These are phyloP conservation scores for Sturmia bella DNA, from an alignment of 2,888 invertebrate genomes.

Conservation along the genomic window DNA sequence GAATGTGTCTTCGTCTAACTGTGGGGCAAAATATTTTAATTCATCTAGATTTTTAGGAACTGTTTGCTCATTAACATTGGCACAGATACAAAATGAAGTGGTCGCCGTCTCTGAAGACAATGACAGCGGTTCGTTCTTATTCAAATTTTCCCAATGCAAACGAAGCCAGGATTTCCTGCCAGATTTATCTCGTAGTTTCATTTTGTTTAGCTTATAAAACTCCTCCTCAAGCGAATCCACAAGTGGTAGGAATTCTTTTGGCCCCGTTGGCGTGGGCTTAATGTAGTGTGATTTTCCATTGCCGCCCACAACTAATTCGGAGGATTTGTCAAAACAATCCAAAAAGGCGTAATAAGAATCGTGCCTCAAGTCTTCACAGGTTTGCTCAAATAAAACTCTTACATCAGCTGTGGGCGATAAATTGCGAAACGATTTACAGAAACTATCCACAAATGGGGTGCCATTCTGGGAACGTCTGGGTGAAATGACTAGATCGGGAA, in stretches of 20 bases:
- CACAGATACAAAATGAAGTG: constrained; percentile 24
- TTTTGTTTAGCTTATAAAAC: neutral
- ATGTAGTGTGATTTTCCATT: neutral
- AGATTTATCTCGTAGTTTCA: neutral
- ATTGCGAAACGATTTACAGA: constrained; percentile 37
- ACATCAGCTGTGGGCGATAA: neutral
- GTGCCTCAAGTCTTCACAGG: neutral
- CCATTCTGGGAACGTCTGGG: constrained; percentile 13
- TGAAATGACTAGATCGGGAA: constrained; percentile 15
- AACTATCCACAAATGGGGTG: constrained; percentile 19
- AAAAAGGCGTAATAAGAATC: constrained; percentile 13
- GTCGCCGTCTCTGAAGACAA: neutral
- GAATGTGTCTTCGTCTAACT: neutral
- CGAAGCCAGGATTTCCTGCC: neutral
- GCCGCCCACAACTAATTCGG: constrained; percentile 14
- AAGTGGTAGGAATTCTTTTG: neutral
- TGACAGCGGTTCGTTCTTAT: neutral
- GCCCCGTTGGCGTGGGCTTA: neutral
- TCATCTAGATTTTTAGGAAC: neutral
- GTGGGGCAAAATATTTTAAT: neutral
- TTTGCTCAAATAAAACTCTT: neutral
- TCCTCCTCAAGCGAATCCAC: neutral
- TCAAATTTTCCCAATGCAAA: neutral
- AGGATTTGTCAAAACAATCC: constrained; percentile 15
- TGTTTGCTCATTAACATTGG: constrained; percentile 12